Percentiles rank a stretch among this genome's conserved stretches.
These are phyloP conservation scores for Anarrhichthys ocellatus DNA, from an alignment of 2,113 vertebrate genomes.

Conservation along the genomic window DNA sequence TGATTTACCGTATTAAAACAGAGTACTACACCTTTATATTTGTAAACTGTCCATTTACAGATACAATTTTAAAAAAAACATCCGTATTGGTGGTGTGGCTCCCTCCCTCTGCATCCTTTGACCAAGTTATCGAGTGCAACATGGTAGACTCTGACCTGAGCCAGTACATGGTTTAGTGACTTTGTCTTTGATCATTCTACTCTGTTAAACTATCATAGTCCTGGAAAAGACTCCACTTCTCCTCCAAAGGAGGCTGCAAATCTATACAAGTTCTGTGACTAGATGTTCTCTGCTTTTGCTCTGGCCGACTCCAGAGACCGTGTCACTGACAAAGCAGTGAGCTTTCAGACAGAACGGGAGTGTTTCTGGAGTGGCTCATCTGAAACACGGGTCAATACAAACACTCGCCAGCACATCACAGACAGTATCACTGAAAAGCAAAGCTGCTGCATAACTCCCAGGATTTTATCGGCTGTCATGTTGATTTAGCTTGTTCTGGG, in stretches of 20 bases:
- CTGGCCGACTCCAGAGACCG: constrained; percentile 65
- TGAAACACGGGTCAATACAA: constrained; percentile 75
- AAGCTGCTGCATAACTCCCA: constrained; percentile 61
- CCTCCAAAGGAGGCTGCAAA: constrained; percentile 43
- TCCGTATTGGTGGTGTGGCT: not conserved
- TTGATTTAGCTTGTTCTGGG: constrained; percentile 71
- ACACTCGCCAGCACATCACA: constrained; percentile 72
- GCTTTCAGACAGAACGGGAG: constrained; percentile 56
- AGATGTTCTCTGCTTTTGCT: constrained; percentile 49
- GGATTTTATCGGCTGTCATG: constrained; percentile 74
- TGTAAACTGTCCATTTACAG: not conserved
- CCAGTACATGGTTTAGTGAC: constrained; percentile 15
- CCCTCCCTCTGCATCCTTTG: constrained; percentile 22
- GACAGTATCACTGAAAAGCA: constrained; percentile 66
- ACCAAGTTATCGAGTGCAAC: constrained; percentile 21
- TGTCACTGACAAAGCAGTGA: constrained; percentile 66
- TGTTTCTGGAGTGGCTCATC: constrained; percentile 66
- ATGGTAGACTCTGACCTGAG: constrained; percentile 31
- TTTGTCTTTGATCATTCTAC: constrained; percentile 31
- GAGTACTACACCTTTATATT: not conserved
- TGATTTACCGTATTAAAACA: not conserved
- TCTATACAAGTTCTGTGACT: constrained; percentile 50
- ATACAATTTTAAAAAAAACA: not conserved
- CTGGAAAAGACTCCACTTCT: constrained; percentile 28
- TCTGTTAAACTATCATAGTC: constrained; percentile 26